phyloP scores from a whole-genome alignment of 2,888 invertebrate genomes.

The Scrobipalpa atriplicella region DNA sequence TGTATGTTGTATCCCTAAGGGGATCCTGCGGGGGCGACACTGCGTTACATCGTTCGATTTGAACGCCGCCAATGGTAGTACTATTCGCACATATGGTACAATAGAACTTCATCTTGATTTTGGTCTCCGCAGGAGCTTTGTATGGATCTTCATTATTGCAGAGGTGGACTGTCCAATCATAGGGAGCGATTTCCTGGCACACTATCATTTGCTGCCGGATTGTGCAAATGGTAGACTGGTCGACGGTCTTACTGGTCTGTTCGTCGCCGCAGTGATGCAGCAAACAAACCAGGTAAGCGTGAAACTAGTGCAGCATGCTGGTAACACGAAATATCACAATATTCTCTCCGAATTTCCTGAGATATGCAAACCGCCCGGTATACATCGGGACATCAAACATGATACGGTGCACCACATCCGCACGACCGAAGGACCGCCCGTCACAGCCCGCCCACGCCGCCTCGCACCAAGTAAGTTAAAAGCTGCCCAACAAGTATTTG shows the following conservation, averaged over 20 bases:
- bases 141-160: conserved; percentile 32
- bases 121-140: conserved; percentile 30
- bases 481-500: conserved; percentile 39
- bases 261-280: conserved; percentile 19
- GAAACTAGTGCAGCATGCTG: conserved; percentile 24
- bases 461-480: conserved; percentile 39
- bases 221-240: conserved; percentile 25
- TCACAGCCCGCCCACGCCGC: conserved; percentile 37
- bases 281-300: conserved; percentile 22
- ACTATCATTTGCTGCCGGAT: conserved; percentile 34
- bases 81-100: conserved; percentile 33
- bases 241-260: conserved; percentile 30
- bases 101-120: conserved; percentile 27
- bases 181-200: conserved; percentile 32
- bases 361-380: conserved; percentile 19
- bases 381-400: conserved; percentile 30
- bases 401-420: conserved; percentile 34
- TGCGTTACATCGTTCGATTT: conserved; percentile 29
- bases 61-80: conserved; percentile 33
- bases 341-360: conserved; percentile 28
- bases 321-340: background rate
- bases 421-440: conserved; percentile 36
- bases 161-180: conserved; percentile 33
- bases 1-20: conserved; percentile 31
- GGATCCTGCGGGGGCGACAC: conserved; percentile 13